Conservation (phyloP, 2,888 invertebrate species). For the Cyclophora albipunctata region DNA sequence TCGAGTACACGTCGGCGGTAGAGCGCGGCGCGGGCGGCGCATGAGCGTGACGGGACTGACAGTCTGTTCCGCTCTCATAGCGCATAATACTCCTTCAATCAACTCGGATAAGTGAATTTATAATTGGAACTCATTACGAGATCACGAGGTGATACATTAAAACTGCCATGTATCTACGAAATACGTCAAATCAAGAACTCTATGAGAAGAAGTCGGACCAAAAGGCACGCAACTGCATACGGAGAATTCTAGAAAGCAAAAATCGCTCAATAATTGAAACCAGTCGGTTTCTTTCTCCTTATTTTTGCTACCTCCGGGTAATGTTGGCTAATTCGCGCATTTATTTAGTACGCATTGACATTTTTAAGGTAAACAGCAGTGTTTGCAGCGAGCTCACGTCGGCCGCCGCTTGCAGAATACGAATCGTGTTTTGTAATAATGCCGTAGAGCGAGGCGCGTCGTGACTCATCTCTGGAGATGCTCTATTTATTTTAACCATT, state of each 20-base stretch:
- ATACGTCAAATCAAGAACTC: no score
- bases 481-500: not conserved
- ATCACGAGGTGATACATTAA: not conserved
- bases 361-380: no score
- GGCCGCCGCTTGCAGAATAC: constrained; percentile 6
- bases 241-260: no score
- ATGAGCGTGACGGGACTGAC: constrained; percentile 29
- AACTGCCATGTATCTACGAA: no score
- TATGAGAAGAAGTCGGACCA: no score
- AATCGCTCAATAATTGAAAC: no score
- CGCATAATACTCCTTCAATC: constrained; percentile 7
- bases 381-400: no score
- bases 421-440: constrained; percentile 5
- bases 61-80: constrained; percentile 21
- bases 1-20: constrained; percentile 7
- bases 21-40: constrained; percentile 17
- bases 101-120: not conserved
- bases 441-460: constrained; percentile 2
- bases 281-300: constrained; percentile 7
- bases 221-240: no score
- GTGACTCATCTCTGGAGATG: constrained; percentile 8
- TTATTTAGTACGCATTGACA: constrained; percentile 2
- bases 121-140: constrained; percentile 1
- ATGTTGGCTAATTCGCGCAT: not conserved
- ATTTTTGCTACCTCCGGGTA: constrained; percentile 10